Percentiles rank a stretch among this genome's conserved stretches.
phyloP scores from a whole-genome alignment of 2,797 vertebrate genomes.

The Hafferia zeledoni region DNA sequence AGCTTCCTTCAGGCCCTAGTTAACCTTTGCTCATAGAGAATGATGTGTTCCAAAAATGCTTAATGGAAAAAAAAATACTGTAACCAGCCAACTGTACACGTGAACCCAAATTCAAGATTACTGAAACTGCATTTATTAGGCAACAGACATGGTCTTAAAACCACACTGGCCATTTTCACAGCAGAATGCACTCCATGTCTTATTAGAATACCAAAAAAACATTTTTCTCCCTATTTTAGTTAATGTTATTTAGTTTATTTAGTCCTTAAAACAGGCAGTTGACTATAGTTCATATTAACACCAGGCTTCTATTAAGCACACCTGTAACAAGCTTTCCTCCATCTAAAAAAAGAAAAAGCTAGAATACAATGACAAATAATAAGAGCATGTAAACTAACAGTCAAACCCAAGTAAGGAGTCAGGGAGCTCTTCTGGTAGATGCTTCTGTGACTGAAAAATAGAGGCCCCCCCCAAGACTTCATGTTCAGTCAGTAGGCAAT shows the following conservation, averaged over 20 bases:
- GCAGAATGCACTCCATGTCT: neutral
- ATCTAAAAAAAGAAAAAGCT: neutral
- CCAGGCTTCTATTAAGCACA: neutral
- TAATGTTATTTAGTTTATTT: neutral
- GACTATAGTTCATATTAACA: neutral
- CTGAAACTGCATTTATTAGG: neutral
- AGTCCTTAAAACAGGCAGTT: neutral
- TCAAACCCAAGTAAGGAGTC: neutral
- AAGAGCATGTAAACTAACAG: neutral
- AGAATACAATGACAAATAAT: neutral
- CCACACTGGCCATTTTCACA: neutral
- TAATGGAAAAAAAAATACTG: neutral
- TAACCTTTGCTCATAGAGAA: slow-evolving; percentile 48
- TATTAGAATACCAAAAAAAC: rapidly evolving
- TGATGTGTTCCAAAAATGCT: neutral
- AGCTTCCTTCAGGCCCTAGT: slow-evolving; percentile 52
- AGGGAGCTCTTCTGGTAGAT: neutral
- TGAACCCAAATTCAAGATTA: neutral
- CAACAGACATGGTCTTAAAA: neutral
- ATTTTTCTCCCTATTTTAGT: neutral
- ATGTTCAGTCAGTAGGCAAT: neutral
- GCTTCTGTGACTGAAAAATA: neutral
- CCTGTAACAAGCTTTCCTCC: neutral
- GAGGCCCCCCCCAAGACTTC: neutral
- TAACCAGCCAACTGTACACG: neutral